Base-by-base conservation (phyloP, 2,888 invertebrate species). In the Campopleginae sp. region DNA sequence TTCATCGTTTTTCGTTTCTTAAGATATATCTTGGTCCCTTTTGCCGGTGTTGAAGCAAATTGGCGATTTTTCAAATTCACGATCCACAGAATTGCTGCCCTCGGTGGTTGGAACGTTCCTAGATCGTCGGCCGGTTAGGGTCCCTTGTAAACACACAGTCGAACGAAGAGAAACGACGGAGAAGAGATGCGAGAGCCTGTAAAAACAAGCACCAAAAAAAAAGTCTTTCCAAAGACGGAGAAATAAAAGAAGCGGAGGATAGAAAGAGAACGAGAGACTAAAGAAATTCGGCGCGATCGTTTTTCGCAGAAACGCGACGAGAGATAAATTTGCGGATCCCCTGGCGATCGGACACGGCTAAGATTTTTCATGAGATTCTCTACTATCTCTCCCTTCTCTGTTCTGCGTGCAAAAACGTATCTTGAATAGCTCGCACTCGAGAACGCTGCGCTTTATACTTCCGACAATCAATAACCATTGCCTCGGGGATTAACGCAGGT, bases 281-380 rank as follows among this genome's bases (percentile, higher is more conserved):
- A 71, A 84, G 86, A 86, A 89, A 87, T 89, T 85, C 84, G 86
- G 87, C 75, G 76, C 80, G 87, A 90, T 88, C 87, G 87, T 83
- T 88, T 80, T 80, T 89, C 89, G 88, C 80, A 85, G 89, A 89
- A 92, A 80, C 84, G 74, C 85, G 63, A 72, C 79, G 79, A 86
- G 82, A 87, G 81, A 88, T 88, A 88, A 88, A 88, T 88, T 86
- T 88, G 78, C 83, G 76, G 86, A 88, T 87, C 87, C 88, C 86
- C 88, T 66, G 87, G 88, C 85, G 88, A 84, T 87, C 81, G 82
- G 85, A 86, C 87, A 87, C 81, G 84, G 71, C 78, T 77, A 70
- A 86, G 80, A 86, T 86, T 86, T 82, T 79, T 86, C 71, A 82
- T 83, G 74, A 74, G 82, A 86, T 86, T 83, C 77, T 77, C 68